Base-by-base conservation (phyloP, 2,888 invertebrate species). In the Tethea ocularis region DNA sequence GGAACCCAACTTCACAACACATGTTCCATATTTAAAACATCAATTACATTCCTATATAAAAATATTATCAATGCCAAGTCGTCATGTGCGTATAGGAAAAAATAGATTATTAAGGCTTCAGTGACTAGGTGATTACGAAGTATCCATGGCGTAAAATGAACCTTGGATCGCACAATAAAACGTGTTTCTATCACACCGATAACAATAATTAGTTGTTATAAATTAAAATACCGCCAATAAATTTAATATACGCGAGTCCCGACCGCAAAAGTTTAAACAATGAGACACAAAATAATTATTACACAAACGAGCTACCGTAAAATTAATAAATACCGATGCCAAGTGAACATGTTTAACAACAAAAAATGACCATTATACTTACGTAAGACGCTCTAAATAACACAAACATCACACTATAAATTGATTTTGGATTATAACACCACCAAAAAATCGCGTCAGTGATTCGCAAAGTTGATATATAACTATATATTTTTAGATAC, bases 351-450 rank as follows among this genome's bases (percentile, higher is more conserved):
- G 80, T 87, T 84, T 85, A 83, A 82, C 65, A 87, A 85, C 79
- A 86, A 82, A 83, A 80, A 78, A 83, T 74, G 72, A 71, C 61
- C 66, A 72, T 10, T 80, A 78, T 89, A 92, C 92, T 92, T 91
- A 92, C 92, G 86, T 91, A 91, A 92, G 83, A 86, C 75, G 82
- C 82, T 80, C 71, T 83, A 86, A 91, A 86, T 89, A 88, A 84
- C 83, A 86, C 80, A 83, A 88, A 87, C 88, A 91, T 87, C 83
- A 85, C 86, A 88, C 76, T 77, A 69, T 67, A 82, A 87, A 87
- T 84, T 85, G 83, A 88, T 86, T 87, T 76, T 69, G 68, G 66
- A 75, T 76, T 58, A 66, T 67, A 63, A 20, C 73, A 74, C 77
- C 69, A 71, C 69, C 64, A 66, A 67, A 72, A 33, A 33, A 33